Conservation (phyloP, 1,140 invertebrate genomes). For the Drosophila santomea region DNA sequence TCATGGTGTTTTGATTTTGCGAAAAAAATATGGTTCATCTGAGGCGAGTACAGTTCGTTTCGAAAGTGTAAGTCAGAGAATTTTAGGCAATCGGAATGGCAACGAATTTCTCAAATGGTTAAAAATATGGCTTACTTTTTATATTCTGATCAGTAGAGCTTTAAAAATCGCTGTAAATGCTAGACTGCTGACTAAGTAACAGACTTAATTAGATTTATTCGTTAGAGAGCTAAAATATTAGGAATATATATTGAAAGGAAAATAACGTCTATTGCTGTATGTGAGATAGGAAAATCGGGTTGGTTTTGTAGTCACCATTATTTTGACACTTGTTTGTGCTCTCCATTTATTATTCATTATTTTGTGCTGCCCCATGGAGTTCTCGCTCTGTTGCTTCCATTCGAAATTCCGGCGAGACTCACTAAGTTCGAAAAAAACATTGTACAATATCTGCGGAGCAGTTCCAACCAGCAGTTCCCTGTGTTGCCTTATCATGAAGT, state of each 20-base stretch:
- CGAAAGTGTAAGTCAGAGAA: neutral
- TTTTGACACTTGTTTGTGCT: constrained; percentile 46
- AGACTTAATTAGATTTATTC: neutral
- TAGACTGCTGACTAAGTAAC: no score
- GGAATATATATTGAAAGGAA: neutral
- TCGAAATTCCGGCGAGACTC: constrained; percentile 2
- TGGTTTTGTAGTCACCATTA: constrained; percentile 53
- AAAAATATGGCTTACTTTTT: no score
- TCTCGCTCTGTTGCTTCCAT: constrained; percentile 26
- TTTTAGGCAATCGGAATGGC: neutral
- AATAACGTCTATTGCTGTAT: neutral
- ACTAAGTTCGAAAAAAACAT: constrained; percentile 16
- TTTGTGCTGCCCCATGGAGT: constrained; percentile 8
- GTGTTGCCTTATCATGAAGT: constrained; percentile 32
- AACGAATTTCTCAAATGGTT: no score
- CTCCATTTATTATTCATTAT: constrained; percentile 43
- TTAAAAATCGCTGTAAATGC: no score
- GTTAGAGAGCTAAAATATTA: no score
- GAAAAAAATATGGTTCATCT: constrained; percentile 32
- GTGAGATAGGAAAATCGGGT: constrained; percentile 17
- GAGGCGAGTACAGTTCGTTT: constrained; percentile 15
- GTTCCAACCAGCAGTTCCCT: constrained; percentile 2
- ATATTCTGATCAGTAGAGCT: no score
- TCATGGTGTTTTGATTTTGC: constrained; percentile 76
- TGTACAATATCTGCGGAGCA: constrained; percentile 15